Percentiles rank a stretch among this genome's conserved stretches.
Conservation (phyloP, 2,113 vertebrate genomes). For the Bostrychus sinensis region DNA sequence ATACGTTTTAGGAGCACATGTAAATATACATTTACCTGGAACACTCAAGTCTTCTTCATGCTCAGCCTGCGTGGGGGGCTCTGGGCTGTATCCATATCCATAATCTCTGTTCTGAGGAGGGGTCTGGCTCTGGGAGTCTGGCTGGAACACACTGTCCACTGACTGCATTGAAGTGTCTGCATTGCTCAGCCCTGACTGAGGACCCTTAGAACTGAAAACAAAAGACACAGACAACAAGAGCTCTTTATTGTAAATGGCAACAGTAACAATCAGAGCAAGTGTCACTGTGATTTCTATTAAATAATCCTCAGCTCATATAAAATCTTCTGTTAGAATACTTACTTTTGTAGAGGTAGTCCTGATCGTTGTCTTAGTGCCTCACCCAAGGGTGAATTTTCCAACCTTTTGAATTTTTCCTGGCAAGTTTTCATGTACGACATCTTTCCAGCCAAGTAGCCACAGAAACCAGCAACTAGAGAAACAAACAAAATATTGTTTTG, state of each 20-base stretch:
- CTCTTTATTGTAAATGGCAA: background rate
- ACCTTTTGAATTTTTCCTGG: conserved; percentile 88
- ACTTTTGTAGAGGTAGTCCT: conserved; percentile 35
- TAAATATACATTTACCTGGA: conserved; percentile 60
- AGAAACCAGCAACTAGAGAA: conserved; percentile 85
- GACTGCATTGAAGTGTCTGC: conserved; percentile 32
- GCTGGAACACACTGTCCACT: conserved; percentile 57
- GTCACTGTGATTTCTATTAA: background rate
- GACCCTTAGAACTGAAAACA: conserved; percentile 24
- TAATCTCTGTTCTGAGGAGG: conserved; percentile 17
- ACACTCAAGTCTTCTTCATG: conserved; percentile 36
- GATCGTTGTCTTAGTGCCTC: conserved; percentile 82
- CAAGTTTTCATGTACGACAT: conserved; percentile 89
- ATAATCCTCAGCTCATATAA: background rate
- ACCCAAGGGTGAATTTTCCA: conserved; percentile 90
- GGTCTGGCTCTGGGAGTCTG: conserved; percentile 22
- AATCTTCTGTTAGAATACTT: conserved; percentile 14
- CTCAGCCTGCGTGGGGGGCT: conserved; percentile 6
- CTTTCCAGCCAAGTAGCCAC: conserved; percentile 89
- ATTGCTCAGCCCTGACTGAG: conserved; percentile 62
- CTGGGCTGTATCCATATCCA: conserved; percentile 36
- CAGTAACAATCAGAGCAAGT: background rate
- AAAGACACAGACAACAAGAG: background rate
- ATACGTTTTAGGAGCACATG: no score
- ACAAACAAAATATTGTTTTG: conserved; percentile 14